phyloP scores from a whole-genome alignment of 2,888 invertebrate genomes.

The Pediacus dermestoides region DNA sequence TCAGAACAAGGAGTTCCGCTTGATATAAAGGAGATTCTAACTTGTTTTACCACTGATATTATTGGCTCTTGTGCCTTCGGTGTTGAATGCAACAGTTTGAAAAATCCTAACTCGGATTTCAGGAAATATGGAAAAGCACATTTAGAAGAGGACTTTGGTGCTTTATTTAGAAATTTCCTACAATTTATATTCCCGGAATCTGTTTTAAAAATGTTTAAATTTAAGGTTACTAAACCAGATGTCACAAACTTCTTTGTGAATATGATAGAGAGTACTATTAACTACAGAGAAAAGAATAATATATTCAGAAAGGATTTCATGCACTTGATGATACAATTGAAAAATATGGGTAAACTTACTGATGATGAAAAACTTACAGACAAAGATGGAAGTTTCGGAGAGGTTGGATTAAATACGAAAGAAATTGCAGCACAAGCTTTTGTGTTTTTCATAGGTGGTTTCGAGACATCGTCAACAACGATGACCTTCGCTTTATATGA shows the following conservation, averaged over 20 bases:
- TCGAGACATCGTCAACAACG: conserved; percentile 27
- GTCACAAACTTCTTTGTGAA: conserved; percentile 26
- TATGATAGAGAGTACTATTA: conserved; percentile 44
- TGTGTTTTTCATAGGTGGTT: conserved; percentile 25
- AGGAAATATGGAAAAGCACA: neutral
- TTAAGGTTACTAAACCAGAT: conserved; percentile 11
- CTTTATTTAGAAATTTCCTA: neutral
- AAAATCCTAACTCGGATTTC: conserved; percentile 37
- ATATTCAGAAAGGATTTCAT: conserved; percentile 52
- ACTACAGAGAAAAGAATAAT: conserved; percentile 41
- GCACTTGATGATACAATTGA: conserved; percentile 49
- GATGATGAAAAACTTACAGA: conserved; percentile 23
- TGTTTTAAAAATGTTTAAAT: conserved; percentile 10
- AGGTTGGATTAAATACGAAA: conserved; percentile 16
- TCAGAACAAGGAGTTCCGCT: conserved; percentile 14
- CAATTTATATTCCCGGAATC: conserved; percentile 7
- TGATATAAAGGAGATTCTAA: conserved; percentile 48
- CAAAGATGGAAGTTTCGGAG: conserved; percentile 12
- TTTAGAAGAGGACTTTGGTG: no score
- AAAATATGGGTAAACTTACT: conserved; percentile 34
- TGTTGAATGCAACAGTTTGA: conserved; percentile 55
- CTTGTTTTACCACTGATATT: conserved; percentile 52
- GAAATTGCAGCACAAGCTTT: conserved; percentile 27
- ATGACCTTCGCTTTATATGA: conserved; percentile 26
- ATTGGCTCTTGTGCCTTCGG: conserved; percentile 58